Evolutionary conservation across 2,113 vertebrate species (phyloP), one percentile per base, ranked within the genome.

Genomic region (Pelecanus crispus): DNA sequence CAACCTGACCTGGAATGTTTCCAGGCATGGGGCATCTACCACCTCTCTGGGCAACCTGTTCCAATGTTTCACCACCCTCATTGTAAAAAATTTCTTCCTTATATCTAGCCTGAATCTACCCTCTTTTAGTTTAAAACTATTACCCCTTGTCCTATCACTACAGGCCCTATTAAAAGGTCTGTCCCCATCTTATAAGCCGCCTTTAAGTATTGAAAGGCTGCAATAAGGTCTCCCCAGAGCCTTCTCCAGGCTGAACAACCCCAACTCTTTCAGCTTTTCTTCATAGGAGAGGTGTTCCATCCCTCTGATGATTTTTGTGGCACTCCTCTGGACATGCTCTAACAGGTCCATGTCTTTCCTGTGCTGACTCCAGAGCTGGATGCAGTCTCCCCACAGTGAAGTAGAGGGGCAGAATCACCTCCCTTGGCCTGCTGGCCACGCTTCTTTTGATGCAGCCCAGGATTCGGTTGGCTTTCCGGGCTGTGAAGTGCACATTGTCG

Each of bases 371-470:
- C 56, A 87, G 34, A 56, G 12, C 32, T 55, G 44, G 32, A 66
- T 3, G 3, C 40, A 42, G 25, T 62, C 4, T 56, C 36, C 66
- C 1, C 6, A 82, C 53, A 55, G 38, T 2, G 2, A 22, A 79
- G 44, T 11, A 91, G n/a, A 79, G 18, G 38, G 32, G 6, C 24
- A 82, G 40, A 59, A 59, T 45, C 24, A 5, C 18, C 4, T 62
- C 3, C 28, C 26, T 87, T 0, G 0, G 13, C 13, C 56, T 52
- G 42, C 26, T 90, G 45, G 14, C 7, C 62, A 52, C 0, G 0
- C 28, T 92, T 21, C 16, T 82, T 49, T n/a, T 6, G 24, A 19
- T 44, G 2, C 24, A 68, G 38, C 15, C 38, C 38, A 68, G 59
- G 32, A 44, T 3, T 14, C 0, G 0, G 1, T 2, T 61, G 14